These are phyloP conservation scores for Hydractinia symbiolongicarpus DNA, from an alignment of 30 jellyfish, hydroid and myxozoan genomes.

Conservation along the genomic window DNA sequence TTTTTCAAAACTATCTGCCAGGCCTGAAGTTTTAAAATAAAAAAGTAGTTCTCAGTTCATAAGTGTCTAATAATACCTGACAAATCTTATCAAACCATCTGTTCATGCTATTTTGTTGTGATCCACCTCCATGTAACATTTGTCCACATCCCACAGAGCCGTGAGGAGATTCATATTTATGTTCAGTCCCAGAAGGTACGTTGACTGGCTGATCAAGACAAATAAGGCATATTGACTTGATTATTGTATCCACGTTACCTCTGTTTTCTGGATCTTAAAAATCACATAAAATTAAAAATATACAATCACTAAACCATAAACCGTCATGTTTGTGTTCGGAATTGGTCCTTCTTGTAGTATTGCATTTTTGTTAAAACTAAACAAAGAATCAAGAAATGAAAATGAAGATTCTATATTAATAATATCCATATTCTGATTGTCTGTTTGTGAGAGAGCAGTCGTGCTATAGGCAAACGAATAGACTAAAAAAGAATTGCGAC, in stretches of 20 bases:
- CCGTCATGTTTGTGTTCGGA: not conserved
- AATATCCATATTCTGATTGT: too few species aligned
- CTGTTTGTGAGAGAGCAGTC: too few species aligned
- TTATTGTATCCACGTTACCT: constrained; percentile 53
- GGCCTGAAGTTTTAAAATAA: not conserved
- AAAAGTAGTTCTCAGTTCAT: not conserved
- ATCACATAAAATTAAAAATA: not conserved
- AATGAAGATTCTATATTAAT: too few species aligned
- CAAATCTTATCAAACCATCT: constrained; percentile 82
- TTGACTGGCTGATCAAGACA: constrained; percentile 70
- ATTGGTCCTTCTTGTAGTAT: too few species aligned
- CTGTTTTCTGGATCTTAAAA: constrained; percentile 54
- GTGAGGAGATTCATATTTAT: constrained; percentile 33
- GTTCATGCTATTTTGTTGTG: constrained; percentile 59
- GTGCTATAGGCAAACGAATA: too few species aligned
- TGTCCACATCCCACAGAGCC: constrained; percentile 35
- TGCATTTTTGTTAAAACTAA: too few species aligned
- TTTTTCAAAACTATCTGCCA: not conserved
- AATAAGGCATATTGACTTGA: constrained; percentile 58
- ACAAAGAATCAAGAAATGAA: too few species aligned
- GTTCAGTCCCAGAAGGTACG: constrained; percentile 25
- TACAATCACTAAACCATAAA: not conserved
- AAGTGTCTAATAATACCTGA: constrained; percentile 41
- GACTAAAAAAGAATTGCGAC: too few species aligned
- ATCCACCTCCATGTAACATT: constrained; percentile 88